Conservation (phyloP, 2,888 invertebrate genomes). For the Ypsolopha sequella region DNA sequence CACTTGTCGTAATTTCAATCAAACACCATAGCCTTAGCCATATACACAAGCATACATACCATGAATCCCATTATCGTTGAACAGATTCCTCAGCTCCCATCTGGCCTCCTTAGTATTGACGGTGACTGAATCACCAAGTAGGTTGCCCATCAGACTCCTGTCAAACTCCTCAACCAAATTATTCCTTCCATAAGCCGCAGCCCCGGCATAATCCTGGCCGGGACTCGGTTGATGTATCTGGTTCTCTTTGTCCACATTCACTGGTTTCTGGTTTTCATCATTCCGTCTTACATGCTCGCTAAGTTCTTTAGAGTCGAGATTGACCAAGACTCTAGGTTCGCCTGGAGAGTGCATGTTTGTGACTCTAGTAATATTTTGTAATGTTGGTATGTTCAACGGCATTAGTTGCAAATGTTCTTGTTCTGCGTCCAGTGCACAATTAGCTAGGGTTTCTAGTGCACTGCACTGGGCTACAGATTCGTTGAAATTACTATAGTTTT, state of each 20-base stretch:
- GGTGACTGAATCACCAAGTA: constrained; percentile 73
- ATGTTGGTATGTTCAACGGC: constrained; percentile 52
- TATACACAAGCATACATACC: neutral
- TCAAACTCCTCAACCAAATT: constrained; percentile 62
- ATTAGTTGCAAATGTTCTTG: constrained; percentile 59
- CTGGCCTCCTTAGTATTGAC: constrained; percentile 79
- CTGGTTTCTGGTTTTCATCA: constrained; percentile 35
- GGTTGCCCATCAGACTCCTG: constrained; percentile 59
- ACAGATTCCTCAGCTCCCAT: constrained; percentile 74
- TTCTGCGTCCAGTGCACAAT: constrained; percentile 58
- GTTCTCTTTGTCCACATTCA: constrained; percentile 40
- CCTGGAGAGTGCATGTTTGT: constrained; percentile 63
- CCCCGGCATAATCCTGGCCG: constrained; percentile 29
- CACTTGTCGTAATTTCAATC: no score
- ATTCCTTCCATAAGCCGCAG: constrained; percentile 40
- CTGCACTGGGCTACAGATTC: constrained; percentile 60
- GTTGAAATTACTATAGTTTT: constrained; percentile 41
- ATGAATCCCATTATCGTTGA: constrained; percentile 60
- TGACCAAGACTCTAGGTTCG: constrained; percentile 58
- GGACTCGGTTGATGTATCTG: constrained; percentile 26
- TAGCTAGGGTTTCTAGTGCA: constrained; percentile 60
- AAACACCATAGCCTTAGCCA: no score
- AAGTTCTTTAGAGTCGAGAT: constrained; percentile 60
- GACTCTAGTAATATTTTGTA: constrained; percentile 60
- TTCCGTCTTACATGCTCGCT: constrained; percentile 46